Base-by-base conservation (phyloP, 2,797 vertebrate species). In the Pangasius sanitwongsei region DNA sequence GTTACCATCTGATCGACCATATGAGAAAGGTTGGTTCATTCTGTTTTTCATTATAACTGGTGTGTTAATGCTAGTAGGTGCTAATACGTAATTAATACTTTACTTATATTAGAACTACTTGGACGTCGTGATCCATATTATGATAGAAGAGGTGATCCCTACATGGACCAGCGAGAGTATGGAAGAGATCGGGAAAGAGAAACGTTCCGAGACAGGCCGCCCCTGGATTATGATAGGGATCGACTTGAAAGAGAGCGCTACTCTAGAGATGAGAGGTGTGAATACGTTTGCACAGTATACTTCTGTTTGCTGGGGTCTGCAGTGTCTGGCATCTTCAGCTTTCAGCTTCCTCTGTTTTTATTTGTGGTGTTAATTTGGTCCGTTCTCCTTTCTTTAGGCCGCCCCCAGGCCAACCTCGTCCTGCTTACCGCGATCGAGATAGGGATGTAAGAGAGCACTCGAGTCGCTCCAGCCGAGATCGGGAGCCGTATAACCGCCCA, bases 191-290 rank as follows among this genome's bases (percentile, higher is more conserved):
- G 98, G 88, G 98, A 99, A 75, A 93, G 97, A 84, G 96, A 96
- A 8, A 50, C 48, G 6, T 96, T 95, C 92, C 92, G 97, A 89
- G 97, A 98, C n/a, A 96, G 97, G 80, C 94, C 93, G 31, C 90
- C 96, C 70, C 88, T 95, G 87, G 98, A 99, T 88, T 98, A 98
- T 4, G 98, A 99, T 44, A 95, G 98, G 86, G 98, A 99, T 53
- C 92, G 98, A 92, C 98, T 96, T 94, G 99, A 99, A 57, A 96
- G 98, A 92, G 98, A 99, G 0, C 97, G 97, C 28, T 98, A 96
- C 74, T 93, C 96, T 48, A 95, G 98, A 93, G 98, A 99, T 50
- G 97, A 99, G 4, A 97, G 98, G 99, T 99, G 95, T 55, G 87
- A 34, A 41, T 87, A 6, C 8, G 57, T 75, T 78, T 37, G 81